A percentile compares a stretch with the other conserved stretches of the same genome.
These are phyloP conservation scores for Delphinus delphis DNA, from an alignment of 2,113 vertebrate species.

Conservation along the genomic window DNA sequence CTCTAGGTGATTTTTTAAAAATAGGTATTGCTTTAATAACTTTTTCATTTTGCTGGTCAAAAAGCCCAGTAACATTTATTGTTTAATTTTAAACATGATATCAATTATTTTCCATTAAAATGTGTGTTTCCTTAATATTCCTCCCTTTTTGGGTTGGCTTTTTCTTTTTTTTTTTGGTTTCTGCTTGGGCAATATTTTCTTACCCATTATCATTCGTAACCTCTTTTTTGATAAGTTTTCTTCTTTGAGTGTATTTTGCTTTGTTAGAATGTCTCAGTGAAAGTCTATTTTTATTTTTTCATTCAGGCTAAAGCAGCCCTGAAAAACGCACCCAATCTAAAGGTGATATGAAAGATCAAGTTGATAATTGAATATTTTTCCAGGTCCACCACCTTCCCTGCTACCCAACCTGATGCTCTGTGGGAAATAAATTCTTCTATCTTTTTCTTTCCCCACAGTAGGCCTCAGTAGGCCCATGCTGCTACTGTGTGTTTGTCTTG, in stretches of 20 bases:
- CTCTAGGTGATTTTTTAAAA: background rate
- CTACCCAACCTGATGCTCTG: background rate
- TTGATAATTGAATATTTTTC: background rate
- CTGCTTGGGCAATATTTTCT: background rate
- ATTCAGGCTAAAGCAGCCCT: background rate
- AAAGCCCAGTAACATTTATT: background rate
- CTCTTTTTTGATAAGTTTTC: conserved; percentile 1
- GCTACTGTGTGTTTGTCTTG: background rate
- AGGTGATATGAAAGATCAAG: background rate
- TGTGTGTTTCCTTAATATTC: background rate
- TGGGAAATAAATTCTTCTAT: background rate
- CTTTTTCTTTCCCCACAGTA: background rate
- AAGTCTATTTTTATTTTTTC: background rate
- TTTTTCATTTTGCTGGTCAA: conserved; percentile 42
- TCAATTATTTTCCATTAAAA: conserved; percentile 34
- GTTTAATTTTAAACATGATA: background rate
- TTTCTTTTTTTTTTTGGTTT: background rate
- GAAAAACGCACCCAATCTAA: background rate
- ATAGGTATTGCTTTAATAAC: conserved; percentile 18
- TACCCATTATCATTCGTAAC: background rate
- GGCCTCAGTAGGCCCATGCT: background rate
- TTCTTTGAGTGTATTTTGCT: conserved; percentile 30
- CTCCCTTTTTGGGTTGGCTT: background rate
- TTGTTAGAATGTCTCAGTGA: background rate
- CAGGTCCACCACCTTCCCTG: background rate